These are phyloP conservation scores for Apaloderma vittatum DNA, from an alignment of 2,113 vertebrate species.

Conservation along the genomic window DNA sequence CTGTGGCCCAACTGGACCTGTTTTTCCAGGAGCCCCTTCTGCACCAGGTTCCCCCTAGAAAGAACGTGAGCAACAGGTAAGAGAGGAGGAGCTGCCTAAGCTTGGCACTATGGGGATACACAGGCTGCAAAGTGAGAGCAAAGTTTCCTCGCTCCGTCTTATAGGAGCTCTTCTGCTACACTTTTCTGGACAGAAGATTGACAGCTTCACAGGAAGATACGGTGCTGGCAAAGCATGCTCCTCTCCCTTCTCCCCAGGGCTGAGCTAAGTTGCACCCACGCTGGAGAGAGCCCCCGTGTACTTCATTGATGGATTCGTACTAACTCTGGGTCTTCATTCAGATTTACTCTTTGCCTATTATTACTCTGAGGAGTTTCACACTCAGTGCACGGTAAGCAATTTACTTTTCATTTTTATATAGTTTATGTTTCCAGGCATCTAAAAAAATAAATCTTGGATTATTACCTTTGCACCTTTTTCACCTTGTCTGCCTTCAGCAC, in stretches of 20 bases:
- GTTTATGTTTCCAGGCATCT: not conserved
- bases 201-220: not conserved
- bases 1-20: constrained; percentile 94
- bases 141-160: not conserved
- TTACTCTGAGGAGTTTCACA: not conserved
- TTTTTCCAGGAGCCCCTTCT: constrained; percentile 95
- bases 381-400: not conserved
- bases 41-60: constrained; percentile 91
- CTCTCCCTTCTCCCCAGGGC: not conserved
- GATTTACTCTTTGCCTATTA: not conserved
- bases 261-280: not conserved
- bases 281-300: not conserved
- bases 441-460: not conserved
- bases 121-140: not conserved
- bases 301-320: not conserved
- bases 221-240: not conserved
- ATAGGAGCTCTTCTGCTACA: not conserved
- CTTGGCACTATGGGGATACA: not conserved
- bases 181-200: not conserved
- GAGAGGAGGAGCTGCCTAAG: not conserved
- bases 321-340: not conserved
- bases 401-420: not conserved
- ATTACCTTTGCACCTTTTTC: constrained; percentile 98
- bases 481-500: constrained; percentile 95
- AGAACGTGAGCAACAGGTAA: not conserved